Evolutionary conservation across 2,888 invertebrate genomes (phyloP).

Genomic region (Anthrax anthrax): DNA sequence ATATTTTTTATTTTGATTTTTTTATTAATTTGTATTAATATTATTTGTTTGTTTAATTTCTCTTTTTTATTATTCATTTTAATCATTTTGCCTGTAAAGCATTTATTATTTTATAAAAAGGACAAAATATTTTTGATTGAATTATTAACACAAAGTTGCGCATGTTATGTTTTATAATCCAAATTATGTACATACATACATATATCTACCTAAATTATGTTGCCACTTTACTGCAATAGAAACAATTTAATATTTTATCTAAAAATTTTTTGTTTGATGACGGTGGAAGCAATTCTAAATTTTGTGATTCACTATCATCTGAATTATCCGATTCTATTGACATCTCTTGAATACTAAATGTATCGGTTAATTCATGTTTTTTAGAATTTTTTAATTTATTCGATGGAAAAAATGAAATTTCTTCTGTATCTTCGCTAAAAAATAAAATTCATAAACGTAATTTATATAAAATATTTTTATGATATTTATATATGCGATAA

Average conservation of each 20-base stretch:
- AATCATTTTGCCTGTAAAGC: too few species aligned
- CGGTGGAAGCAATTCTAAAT: conserved; percentile 29
- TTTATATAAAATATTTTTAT: neutral
- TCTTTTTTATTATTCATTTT: too few species aligned
- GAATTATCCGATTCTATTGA: conserved; percentile 33
- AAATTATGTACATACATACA: too few species aligned
- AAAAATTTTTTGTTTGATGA: conserved; percentile 23
- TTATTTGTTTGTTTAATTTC: too few species aligned
- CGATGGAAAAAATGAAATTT: conserved; percentile 31
- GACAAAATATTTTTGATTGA: too few species aligned
- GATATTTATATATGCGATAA: neutral
- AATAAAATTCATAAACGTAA: neutral
- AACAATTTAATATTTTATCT: conserved; percentile 17
- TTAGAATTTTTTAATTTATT: conserved; percentile 21
- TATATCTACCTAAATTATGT: neutral
- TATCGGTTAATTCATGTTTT: conserved; percentile 26
- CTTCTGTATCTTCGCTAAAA: conserved; percentile 27
- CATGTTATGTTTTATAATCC: too few species aligned
- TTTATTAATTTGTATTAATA: too few species aligned
- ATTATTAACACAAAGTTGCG: too few species aligned
- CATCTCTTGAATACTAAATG: conserved; percentile 36
- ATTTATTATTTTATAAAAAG: too few species aligned
- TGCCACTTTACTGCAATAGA: conserved; percentile 13
- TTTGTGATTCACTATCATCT: conserved; percentile 31
- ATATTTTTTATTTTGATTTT: too few species aligned